Evolutionary conservation across 92 coral and sea anemone genomes (phyloP).

Genomic region (Umimayanthus kanabou): DNA sequence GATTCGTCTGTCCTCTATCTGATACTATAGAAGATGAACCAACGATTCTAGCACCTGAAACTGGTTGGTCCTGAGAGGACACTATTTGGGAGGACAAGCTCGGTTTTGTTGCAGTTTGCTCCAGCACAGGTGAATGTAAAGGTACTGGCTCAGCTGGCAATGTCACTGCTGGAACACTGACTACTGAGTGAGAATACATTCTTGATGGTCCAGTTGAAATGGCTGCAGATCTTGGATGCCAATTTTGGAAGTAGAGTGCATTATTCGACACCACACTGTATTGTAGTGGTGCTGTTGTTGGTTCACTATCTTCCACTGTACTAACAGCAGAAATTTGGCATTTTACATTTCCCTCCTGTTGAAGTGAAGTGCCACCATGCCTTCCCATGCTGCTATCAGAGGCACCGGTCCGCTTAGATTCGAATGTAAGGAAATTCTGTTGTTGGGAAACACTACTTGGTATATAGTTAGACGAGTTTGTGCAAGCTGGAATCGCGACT

Average conservation of each 20-base stretch:
- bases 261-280: constrained; percentile 6
- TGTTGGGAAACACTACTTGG: neutral
- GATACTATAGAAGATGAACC: neutral
- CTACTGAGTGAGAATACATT: constrained; percentile 29
- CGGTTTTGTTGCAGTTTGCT: neutral
- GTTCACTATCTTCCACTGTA: neutral
- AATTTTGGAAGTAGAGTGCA: constrained; percentile 14
- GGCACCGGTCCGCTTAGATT: neutral
- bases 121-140: neutral
- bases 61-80: constrained; percentile 9
- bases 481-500: neutral
- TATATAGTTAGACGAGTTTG: neutral
- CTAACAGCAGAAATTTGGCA: neutral
- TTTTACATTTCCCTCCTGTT: neutral
- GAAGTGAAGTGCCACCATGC: neutral
- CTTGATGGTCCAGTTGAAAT: constrained; percentile 1
- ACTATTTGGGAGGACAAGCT: neutral
- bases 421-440: neutral
- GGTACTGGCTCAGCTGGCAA: neutral
- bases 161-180: neutral
- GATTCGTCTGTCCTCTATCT: neutral
- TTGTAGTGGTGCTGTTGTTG: neutral
- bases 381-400: neutral
- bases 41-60: neutral
- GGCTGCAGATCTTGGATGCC: constrained; percentile 20